Percentiles rank a stretch among this genome's conserved stretches.
These are phyloP conservation scores for Onthophagus taurus DNA, from an alignment of 1,140 invertebrate species.

Conservation along the genomic window DNA sequence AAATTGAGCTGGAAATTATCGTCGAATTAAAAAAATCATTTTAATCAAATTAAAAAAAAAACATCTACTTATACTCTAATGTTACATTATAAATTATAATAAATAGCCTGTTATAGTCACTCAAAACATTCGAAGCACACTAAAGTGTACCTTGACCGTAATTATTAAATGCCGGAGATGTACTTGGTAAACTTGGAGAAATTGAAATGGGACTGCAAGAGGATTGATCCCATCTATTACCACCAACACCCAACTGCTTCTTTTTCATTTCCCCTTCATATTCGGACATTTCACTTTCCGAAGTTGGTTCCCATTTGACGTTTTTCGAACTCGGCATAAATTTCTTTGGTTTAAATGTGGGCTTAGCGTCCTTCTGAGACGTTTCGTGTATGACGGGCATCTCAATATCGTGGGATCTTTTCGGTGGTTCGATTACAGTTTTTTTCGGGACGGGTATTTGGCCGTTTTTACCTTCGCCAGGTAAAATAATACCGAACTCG, in stretches of 20 bases:
- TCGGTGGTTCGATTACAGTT: conserved; percentile 41
- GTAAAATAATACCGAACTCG: conserved; percentile 65
- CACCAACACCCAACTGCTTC: conserved; percentile 40
- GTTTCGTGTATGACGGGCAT: conserved; percentile 55
- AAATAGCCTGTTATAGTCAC: too few species aligned
- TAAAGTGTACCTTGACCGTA: conserved; percentile 27
- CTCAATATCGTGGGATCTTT: conserved; percentile 46
- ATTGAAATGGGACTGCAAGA: conserved; percentile 49
- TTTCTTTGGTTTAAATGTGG: conserved; percentile 36
- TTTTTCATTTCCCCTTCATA: conserved; percentile 40
- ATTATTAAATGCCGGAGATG: conserved; percentile 42
- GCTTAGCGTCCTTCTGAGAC: conserved; percentile 31
- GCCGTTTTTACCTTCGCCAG: conserved; percentile 52
- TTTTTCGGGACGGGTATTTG: conserved; percentile 38
- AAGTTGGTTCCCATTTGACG: conserved; percentile 55
- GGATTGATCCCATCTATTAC: conserved; percentile 43
- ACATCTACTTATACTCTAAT: neutral
- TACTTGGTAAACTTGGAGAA: conserved; percentile 49
- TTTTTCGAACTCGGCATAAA: conserved; percentile 40
- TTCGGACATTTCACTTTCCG: conserved; percentile 53
- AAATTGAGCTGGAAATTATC: conserved; percentile 4
- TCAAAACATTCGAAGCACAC: neutral
- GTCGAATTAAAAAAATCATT: neutral
- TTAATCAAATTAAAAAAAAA: neutral
- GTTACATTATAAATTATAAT: neutral